A percentile compares a stretch with the other conserved stretches of the same genome.
These are phyloP conservation scores for Phylloscopus trochiloides DNA, from an alignment of 2,113 vertebrate genomes.

Conservation along the genomic window DNA sequence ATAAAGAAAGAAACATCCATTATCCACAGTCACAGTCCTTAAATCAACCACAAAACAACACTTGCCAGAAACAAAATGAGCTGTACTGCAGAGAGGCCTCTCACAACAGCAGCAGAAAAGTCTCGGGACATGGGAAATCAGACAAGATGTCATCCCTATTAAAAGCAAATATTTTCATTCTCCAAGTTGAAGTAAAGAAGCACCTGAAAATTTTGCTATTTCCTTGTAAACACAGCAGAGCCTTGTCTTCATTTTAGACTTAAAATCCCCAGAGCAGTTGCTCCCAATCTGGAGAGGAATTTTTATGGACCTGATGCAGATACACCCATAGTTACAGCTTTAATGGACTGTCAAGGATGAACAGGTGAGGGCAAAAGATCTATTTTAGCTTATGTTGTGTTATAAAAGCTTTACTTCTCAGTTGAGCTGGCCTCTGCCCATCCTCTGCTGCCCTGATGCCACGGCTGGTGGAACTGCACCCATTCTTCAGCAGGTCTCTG, in stretches of 20 bases:
- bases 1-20: background rate
- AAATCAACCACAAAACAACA: background rate
- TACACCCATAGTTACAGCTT: background rate
- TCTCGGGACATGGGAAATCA: background rate
- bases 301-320: background rate
- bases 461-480: background rate
- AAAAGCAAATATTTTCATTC: background rate
- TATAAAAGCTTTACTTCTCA: background rate
- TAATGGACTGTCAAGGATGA: background rate
- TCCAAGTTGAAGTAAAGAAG: background rate
- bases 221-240: background rate
- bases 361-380: accelerated
- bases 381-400: background rate
- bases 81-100: background rate
- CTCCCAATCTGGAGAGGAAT: background rate
- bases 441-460: background rate
- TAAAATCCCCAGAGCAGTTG: background rate
- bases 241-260: background rate
- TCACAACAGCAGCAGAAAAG: background rate
- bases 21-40: background rate
- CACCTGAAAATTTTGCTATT: background rate
- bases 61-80: background rate
- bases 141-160: background rate
- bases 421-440: background rate
- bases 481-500: background rate